Conservation (phyloP, 2,888 invertebrate species). For the Stramonita haemastoma region DNA sequence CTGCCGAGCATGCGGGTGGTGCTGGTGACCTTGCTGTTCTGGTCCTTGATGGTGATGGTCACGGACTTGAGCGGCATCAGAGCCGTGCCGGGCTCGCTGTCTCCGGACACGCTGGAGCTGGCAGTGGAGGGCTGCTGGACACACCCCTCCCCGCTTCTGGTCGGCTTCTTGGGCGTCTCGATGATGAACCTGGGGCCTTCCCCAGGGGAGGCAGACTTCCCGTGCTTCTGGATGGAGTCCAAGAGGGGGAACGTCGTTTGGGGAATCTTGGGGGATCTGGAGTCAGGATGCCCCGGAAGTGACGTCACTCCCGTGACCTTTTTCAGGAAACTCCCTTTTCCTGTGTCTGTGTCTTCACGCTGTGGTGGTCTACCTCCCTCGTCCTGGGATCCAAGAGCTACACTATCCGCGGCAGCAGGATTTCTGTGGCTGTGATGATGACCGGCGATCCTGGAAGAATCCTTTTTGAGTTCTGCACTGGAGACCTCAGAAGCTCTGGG, state of each 20-base stretch:
- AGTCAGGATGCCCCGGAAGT: not conserved
- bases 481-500: too few species aligned
- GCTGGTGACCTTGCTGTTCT: not conserved
- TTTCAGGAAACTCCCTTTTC: not conserved
- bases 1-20: not conserved
- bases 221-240: not conserved
- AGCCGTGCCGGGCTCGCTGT: not conserved
- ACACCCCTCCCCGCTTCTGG: not conserved
- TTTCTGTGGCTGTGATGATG: not conserved
- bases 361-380: too few species aligned
- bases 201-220: not conserved
- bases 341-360: not conserved
- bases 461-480: too few species aligned
- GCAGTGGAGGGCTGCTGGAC: not conserved
- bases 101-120: not conserved
- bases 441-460: too few species aligned
- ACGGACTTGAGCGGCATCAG: slow-evolving; percentile 19
- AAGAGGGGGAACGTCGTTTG: slow-evolving; percentile 8
- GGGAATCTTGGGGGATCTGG: not conserved
- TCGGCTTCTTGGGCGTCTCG: not conserved
- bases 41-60: slow-evolving; percentile 26
- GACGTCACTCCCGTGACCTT: not conserved
- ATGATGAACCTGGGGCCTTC: not conserved
- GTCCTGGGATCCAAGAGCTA: too few species aligned
- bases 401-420: too few species aligned